phyloP scores from a whole-genome alignment of 2,113 vertebrate species.

The Cavia aperea region DNA sequence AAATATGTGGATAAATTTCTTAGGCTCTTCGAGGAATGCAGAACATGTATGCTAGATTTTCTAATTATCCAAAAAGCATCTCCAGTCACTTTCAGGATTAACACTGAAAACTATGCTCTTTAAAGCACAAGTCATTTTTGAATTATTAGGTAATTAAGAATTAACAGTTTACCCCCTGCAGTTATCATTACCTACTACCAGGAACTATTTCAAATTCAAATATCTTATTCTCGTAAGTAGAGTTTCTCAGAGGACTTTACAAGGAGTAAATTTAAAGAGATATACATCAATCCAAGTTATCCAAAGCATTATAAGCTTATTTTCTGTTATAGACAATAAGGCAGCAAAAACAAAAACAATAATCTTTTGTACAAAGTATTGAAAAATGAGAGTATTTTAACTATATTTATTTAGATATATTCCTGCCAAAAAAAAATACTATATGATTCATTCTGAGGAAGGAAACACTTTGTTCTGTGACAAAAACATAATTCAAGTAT shows the following conservation, averaged over 20 bases:
- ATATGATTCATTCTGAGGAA: not conserved
- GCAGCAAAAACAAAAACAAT: not conserved
- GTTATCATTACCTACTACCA: not conserved
- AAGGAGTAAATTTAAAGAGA: not conserved
- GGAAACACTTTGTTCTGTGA: not conserved
- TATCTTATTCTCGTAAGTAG: not conserved
- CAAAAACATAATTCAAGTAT: not conserved
- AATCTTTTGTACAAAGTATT: not conserved
- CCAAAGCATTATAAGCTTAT: constrained; percentile 20
- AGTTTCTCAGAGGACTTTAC: constrained; percentile 2
- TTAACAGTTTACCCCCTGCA: not conserved
- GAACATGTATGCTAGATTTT: not conserved
- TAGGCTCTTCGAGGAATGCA: not conserved
- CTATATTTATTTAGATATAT: not conserved
- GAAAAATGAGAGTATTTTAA: not conserved
- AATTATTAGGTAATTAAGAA: not conserved
- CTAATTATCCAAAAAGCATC: not conserved
- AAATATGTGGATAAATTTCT: constrained; percentile 33
- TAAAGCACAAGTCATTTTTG: not conserved
- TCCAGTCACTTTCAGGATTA: not conserved
- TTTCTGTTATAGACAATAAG: constrained; percentile 7
- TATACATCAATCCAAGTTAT: not conserved
- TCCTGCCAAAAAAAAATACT: not conserved
- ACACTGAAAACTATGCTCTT: not conserved
- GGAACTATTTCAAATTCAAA: constrained; percentile 20